Conservation (phyloP, 2,113 vertebrate species). For the Clarias batrachus region DNA sequence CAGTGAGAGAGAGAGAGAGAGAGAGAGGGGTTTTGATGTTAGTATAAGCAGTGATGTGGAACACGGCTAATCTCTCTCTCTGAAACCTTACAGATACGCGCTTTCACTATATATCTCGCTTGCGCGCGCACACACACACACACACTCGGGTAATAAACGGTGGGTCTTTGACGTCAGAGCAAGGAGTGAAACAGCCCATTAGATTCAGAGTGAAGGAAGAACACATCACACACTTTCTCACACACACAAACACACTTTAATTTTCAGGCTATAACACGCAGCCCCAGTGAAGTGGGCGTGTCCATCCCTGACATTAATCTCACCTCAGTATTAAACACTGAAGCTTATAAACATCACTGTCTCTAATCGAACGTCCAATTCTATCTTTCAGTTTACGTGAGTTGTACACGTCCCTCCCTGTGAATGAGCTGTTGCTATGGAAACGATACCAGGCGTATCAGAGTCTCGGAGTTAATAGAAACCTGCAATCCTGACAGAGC, state of each 20-base stretch:
- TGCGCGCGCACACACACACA: not conserved
- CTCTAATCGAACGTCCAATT: not conserved
- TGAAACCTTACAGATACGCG: not conserved
- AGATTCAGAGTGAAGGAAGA: not conserved
- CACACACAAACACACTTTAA: not conserved
- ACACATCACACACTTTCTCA: not conserved
- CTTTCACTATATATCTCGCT: not conserved
- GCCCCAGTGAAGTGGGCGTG: not conserved
- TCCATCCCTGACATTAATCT: not conserved
- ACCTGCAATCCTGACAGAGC: too few species aligned
- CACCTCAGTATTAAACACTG: not conserved
- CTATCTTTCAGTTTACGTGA: not conserved
- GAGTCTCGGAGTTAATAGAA: too few species aligned
- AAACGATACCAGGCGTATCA: too few species aligned
- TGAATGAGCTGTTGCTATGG: too few species aligned
- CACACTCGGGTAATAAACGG: not conserved
- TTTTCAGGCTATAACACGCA: not conserved
- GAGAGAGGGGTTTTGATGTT: not conserved
- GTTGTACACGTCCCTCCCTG: not conserved
- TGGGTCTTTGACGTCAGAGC: not conserved
- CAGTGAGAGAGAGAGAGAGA: not conserved
- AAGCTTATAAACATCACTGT: too few species aligned
- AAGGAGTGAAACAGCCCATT: not conserved
- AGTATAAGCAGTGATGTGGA: not conserved
- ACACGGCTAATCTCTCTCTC: not conserved